A percentile compares a stretch with the other conserved stretches of the same genome.
These are phyloP conservation scores for Mus caroli DNA, from an alignment of 2,797 vertebrate genomes.

Conservation along the genomic window DNA sequence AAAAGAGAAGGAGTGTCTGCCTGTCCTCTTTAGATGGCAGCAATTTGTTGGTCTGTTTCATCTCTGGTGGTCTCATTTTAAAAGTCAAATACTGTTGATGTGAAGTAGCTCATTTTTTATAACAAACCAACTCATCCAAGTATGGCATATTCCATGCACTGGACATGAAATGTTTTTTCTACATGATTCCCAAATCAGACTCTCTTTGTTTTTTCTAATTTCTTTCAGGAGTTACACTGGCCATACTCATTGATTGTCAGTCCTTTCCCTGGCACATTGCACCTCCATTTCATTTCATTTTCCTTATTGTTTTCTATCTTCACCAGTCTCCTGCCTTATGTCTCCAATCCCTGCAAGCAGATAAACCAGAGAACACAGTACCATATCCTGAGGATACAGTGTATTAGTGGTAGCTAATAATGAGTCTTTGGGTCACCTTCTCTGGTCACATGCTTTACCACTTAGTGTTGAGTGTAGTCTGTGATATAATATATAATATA, in stretches of 20 bases:
- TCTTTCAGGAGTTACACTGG: background rate
- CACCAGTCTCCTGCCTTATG: background rate
- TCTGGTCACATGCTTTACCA: constrained; percentile 6
- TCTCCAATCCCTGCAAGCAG: background rate
- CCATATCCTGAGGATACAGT: background rate
- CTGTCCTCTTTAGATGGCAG: background rate
- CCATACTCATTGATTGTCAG: background rate
- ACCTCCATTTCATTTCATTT: background rate
- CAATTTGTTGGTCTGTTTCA: background rate
- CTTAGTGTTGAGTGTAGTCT: constrained; percentile 45
- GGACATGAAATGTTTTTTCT: background rate
- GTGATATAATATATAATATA: constrained; percentile 35
- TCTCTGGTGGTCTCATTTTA: background rate
- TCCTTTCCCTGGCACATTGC: background rate
- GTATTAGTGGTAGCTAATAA: background rate
- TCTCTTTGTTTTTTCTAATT: background rate
- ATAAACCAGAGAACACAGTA: background rate
- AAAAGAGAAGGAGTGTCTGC: background rate
- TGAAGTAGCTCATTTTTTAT: background rate
- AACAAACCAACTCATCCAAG: background rate
- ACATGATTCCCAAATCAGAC: background rate
- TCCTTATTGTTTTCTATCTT: background rate
- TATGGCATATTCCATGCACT: background rate
- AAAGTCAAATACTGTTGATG: background rate
- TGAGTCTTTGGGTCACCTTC: background rate